phyloP scores from a whole-genome alignment of 2,888 invertebrate genomes.

The Scaptomyza caliginosa region DNA sequence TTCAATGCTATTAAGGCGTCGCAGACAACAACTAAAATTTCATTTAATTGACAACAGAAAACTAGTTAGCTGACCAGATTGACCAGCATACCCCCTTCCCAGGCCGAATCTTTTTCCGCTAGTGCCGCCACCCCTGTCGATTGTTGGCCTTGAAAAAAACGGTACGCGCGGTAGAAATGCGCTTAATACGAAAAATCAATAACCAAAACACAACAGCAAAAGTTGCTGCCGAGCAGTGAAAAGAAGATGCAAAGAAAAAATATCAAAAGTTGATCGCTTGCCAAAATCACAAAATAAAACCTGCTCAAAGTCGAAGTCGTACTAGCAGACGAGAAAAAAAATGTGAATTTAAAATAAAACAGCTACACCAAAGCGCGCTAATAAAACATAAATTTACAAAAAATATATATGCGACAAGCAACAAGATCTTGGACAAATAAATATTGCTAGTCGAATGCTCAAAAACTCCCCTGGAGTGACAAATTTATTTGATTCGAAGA shows the following conservation, averaged over 20 bases:
- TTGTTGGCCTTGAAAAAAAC: constrained; percentile 75
- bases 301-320: constrained; percentile 55
- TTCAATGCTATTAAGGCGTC: constrained; percentile 44
- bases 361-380: constrained; percentile 53
- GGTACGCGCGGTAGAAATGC: constrained; percentile 78
- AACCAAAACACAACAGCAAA: constrained; percentile 43
- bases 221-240: constrained; percentile 19
- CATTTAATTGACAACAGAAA: constrained; percentile 72
- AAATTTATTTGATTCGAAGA: constrained; percentile 12
- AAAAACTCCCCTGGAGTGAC: constrained; percentile 17
- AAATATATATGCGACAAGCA: constrained; percentile 8
- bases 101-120: neutral
- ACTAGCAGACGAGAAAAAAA: constrained; percentile 46
- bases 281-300: constrained; percentile 36
- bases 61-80: constrained; percentile 65
- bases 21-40: constrained; percentile 42
- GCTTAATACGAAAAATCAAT: constrained; percentile 81
- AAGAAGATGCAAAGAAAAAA: constrained; percentile 35
- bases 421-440: constrained; percentile 37
- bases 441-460: constrained; percentile 29
- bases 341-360: constrained; percentile 41
- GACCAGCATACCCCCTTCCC: constrained; percentile 36
- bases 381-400: constrained; percentile 53
- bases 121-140: constrained; percentile 13
- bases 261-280: constrained; percentile 45